phyloP scores from a whole-genome alignment of 2,797 vertebrate genomes.

The Orestias chungarensis region DNA sequence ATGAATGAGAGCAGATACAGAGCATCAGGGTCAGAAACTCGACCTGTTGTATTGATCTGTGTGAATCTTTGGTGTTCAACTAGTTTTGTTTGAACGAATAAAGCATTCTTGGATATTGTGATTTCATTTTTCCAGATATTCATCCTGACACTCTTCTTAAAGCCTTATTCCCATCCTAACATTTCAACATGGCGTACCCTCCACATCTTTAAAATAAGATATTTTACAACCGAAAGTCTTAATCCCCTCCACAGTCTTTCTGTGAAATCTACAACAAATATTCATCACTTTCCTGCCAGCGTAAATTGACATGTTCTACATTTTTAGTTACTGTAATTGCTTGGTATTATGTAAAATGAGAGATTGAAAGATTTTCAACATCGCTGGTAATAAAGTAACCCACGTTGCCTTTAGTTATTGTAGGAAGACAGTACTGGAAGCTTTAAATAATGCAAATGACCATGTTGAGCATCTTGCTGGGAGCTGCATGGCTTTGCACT shows the following conservation, averaged over 20 bases:
- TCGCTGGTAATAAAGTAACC: conserved; percentile 7
- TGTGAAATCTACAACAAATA: conserved; percentile 3
- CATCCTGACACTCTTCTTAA: not conserved
- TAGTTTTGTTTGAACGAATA: not conserved
- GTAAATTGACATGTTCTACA: not conserved
- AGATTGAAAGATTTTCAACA: conserved; percentile 6
- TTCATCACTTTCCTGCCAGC: not conserved
- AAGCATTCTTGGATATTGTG: not conserved
- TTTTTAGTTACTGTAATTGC: conserved; percentile 2
- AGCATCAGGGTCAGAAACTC: not conserved
- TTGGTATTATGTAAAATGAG: not conserved
- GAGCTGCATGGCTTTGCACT: conserved; percentile 53
- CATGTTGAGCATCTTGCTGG: conserved; percentile 32
- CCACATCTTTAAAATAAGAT: not conserved
- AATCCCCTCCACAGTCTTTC: conserved; percentile 1
- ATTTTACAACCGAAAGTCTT: not conserved
- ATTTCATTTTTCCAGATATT: not conserved
- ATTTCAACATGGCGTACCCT: not conserved
- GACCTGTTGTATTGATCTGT: not conserved
- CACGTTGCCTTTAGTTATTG: conserved; percentile 6
- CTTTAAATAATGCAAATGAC: conserved; percentile 56
- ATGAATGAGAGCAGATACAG: not conserved
- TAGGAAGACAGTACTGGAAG: conserved; percentile 18
- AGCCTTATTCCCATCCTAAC: not conserved
- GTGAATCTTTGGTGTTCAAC: not conserved